Evolutionary conservation across 2,113 vertebrate genomes (phyloP).

Genomic region (Herpetotheres cachinnans): DNA sequence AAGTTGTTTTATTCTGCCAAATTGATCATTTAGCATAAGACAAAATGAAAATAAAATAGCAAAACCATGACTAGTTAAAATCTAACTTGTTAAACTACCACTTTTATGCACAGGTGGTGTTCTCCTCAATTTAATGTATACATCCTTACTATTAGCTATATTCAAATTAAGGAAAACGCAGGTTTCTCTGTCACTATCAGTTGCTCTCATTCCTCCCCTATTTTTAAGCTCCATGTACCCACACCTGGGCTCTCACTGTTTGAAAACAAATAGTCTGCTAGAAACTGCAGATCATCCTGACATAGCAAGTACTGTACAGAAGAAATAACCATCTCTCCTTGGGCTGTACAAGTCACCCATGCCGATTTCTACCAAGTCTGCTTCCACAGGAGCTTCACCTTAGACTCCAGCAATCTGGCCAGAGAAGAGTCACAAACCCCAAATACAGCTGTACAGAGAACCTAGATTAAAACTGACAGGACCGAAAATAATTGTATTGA

Average conservation of each 20-base stretch:
- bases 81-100: background rate
- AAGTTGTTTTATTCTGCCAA: background rate
- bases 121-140: background rate
- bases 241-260: background rate
- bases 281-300: background rate
- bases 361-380: background rate
- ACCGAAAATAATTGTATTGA: background rate
- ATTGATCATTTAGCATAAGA: background rate
- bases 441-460: background rate
- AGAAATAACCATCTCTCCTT: background rate
- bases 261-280: background rate
- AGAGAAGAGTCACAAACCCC: background rate
- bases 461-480: background rate
- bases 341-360: background rate
- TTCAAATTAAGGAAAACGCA: background rate
- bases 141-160: background rate
- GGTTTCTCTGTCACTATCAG: background rate
- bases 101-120: rapidly evolving
- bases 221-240: background rate
- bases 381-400: background rate
- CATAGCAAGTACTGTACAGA: background rate
- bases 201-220: background rate
- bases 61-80: background rate
- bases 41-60: background rate
- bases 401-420: background rate